Evolutionary conservation across 2,797 vertebrate species (phyloP), one percentile per base, ranked within the genome.

Genomic region (Momotus momota): DNA sequence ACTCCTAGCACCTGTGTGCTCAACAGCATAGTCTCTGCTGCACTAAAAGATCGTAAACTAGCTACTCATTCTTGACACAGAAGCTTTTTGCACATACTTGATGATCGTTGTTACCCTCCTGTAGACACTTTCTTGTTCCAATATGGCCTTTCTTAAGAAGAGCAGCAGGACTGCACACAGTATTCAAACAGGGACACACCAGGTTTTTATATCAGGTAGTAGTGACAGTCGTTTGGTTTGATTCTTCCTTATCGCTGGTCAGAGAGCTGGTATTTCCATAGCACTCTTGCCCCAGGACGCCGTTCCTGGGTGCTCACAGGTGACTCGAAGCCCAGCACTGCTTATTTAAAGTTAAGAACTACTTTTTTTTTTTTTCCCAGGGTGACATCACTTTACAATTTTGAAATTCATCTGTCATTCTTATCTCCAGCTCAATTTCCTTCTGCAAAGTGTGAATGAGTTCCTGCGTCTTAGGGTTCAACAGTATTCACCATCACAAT

Each of bases 251-350:
- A 46, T 45, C 51, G 45, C 19, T 45, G 19, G 43, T 7, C 31
- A 52, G 0, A 1, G 31, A 58, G 21, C 12, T 54, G 40, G 8
- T 49, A 60, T 54, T 86, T 83, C 85, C 1, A 0, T 13, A 55
- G 14, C 9, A 16, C 7, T 69, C 23, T 55, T 65, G 41, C 60
- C 22, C 40, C 46, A 55, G n/a, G 74, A 58, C 61, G 81, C 43
- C 33, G 12, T 66, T 81, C 52, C 57, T 58, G 52, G 31, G 31
- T 61, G 27, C 11, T 40, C 48, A 51, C 43, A 78, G 52, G 46
- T 90, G 86, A 94, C 74, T 90, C 61, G 78, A 51, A 84, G 26
- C 38, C 35, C 71, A 52, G n/a, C 0, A 0, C 12, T 87, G 60
- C 46, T 38, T 61, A 57, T 78, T 87, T 74, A 57, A 57, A 62